These are phyloP conservation scores for Cyanocitta stelleri DNA, from an alignment of 2,113 vertebrate genomes.

Conservation along the genomic window DNA sequence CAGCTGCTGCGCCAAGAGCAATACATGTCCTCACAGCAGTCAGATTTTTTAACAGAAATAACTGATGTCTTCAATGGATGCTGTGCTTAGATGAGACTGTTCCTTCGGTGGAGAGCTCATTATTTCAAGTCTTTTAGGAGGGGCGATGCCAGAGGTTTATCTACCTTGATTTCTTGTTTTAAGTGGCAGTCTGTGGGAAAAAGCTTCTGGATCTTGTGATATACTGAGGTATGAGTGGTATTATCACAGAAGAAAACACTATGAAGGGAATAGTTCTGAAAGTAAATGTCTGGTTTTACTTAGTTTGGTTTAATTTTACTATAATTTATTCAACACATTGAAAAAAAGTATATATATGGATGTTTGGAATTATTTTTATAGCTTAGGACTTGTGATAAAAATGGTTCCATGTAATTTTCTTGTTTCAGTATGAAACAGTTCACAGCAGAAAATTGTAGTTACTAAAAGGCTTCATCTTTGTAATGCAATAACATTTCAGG, in stretches of 20 bases:
- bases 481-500: not conserved
- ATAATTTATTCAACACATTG: not conserved
- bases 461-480: not conserved
- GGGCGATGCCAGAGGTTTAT: not conserved
- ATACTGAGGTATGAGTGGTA: not conserved
- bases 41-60: not conserved
- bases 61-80: not conserved
- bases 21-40: not conserved
- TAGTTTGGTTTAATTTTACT: not conserved
- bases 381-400: not conserved
- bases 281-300: not conserved
- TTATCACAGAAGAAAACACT: not conserved
- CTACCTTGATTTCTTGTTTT: not conserved
- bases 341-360: not conserved
- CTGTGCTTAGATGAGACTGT: not conserved
- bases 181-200: not conserved
- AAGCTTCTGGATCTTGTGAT: not conserved
- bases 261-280: not conserved
- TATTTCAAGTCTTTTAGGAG: not conserved
- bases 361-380: not conserved
- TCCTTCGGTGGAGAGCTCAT: not conserved
- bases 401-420: not conserved
- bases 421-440: not conserved
- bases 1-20: not conserved
- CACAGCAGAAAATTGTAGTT: not conserved